phyloP scores from a whole-genome alignment of 2,797 vertebrate species.

The Bovichtus variegatus region DNA sequence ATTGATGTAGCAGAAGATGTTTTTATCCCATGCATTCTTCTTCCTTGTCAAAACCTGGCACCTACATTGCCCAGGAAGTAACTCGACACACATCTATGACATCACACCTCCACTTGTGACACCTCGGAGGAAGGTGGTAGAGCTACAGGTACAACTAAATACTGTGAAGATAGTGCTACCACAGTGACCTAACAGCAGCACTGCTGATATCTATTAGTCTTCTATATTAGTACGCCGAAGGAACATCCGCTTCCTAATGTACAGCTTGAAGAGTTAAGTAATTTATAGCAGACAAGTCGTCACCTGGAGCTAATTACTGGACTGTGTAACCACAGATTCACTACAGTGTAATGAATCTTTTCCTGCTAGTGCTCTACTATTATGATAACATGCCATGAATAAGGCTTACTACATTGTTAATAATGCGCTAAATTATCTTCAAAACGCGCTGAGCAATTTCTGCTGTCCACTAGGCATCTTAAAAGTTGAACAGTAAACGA shows the following conservation, averaged over 20 bases:
- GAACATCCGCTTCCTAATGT: not conserved
- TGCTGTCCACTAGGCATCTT: not conserved
- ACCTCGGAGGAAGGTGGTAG: slow-evolving; percentile 1
- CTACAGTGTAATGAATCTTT: slow-evolving; percentile 10
- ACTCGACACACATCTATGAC: slow-evolving; percentile 3
- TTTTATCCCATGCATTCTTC: not conserved
- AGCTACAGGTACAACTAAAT: slow-evolving; percentile 22
- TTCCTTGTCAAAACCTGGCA: not conserved
- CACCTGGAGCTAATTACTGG: slow-evolving; percentile 29
- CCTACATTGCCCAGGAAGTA: not conserved
- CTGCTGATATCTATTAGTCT: not conserved
- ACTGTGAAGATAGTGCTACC: slow-evolving; percentile 19
- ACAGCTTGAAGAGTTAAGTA: not conserved
- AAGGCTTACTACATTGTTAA: slow-evolving; percentile 14
- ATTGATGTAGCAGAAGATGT: not conserved
- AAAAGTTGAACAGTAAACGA: not conserved
- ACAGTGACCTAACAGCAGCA: slow-evolving; percentile 21
- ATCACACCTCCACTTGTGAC: slow-evolving; percentile 37
- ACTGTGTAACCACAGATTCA: too few species aligned
- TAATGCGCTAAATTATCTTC: slow-evolving; percentile 15
- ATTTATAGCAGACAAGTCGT: slow-evolving; percentile 29
- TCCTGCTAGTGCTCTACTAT: slow-evolving; percentile 5
- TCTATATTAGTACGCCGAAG: slow-evolving; percentile 4
- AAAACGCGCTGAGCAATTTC: slow-evolving; percentile 14
- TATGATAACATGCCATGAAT: slow-evolving; percentile 30